Conservation (phyloP, 2,113 vertebrate species). For the Psilopogon haemacephalus region DNA sequence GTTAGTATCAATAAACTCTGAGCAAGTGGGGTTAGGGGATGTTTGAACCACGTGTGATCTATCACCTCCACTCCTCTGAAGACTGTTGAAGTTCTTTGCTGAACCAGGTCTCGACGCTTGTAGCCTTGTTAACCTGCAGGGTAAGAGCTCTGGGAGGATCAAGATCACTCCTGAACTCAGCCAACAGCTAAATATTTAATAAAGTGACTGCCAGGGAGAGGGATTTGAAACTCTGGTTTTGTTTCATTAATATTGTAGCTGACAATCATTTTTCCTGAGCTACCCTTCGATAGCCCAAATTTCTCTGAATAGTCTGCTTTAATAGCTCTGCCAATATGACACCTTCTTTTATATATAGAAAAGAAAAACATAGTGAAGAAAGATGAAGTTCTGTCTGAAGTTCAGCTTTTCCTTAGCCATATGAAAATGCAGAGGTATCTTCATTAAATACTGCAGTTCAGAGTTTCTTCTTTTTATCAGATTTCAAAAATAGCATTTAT, state of each 20-base stretch:
- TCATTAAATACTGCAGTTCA: not conserved
- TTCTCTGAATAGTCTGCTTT: not conserved
- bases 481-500: not conserved
- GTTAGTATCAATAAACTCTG: not conserved
- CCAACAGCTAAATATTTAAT: slow-evolving; percentile 18
- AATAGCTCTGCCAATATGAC: not conserved
- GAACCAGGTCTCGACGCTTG: not conserved
- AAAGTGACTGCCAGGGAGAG: not conserved
- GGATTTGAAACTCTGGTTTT: not conserved
- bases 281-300: not conserved
- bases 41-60: not conserved
- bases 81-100: not conserved
- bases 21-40: not conserved
- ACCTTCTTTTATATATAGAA: not conserved
- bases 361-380: not conserved
- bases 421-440: not conserved
- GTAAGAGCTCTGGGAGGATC: slow-evolving; percentile 7
- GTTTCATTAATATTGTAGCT: slow-evolving; percentile 9
- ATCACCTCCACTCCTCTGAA: not conserved
- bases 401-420: not conserved
- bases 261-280: not conserved
- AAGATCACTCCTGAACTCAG: slow-evolving; percentile 5
- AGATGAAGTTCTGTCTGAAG: not conserved
- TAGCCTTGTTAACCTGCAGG: not conserved
- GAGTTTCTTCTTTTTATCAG: not conserved